These are phyloP conservation scores for Anser brachyrhynchus DNA, from an alignment of 2,113 vertebrate species.

Conservation along the genomic window DNA sequence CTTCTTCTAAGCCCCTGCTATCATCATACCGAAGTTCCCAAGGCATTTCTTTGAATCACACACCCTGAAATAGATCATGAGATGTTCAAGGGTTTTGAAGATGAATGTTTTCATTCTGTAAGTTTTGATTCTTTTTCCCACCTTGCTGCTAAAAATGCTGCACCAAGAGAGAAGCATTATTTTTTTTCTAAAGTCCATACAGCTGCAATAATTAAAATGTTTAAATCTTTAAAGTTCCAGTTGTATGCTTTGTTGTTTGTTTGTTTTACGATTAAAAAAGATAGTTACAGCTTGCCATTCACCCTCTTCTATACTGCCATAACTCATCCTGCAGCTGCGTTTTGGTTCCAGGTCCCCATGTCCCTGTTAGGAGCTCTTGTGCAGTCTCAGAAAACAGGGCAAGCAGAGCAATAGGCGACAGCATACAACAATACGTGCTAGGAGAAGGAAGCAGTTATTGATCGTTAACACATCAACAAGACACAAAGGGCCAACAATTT, in stretches of 20 bases:
- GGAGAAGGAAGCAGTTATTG: neutral
- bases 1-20: neutral
- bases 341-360: neutral
- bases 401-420: neutral
- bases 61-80: neutral
- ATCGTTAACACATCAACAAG: neutral
- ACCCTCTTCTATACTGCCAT: neutral
- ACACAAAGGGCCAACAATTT: neutral
- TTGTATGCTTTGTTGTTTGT: neutral
- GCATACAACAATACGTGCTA: rapidly evolving
- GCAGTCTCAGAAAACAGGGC: neutral
- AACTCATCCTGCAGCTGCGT: neutral
- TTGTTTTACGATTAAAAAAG: neutral
- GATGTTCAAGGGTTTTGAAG: neutral
- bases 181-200: neutral
- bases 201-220: neutral
- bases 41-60: neutral
- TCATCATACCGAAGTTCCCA: neutral
- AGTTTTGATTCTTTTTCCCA: neutral
- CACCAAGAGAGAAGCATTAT: neutral
- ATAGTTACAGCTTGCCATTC: neutral
- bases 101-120: neutral
- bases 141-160: neutral
- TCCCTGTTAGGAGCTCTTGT: neutral
- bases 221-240: neutral